Base-by-base conservation (phyloP, 1,140 invertebrate genomes). In the Oryctes rhinoceros region DNA sequence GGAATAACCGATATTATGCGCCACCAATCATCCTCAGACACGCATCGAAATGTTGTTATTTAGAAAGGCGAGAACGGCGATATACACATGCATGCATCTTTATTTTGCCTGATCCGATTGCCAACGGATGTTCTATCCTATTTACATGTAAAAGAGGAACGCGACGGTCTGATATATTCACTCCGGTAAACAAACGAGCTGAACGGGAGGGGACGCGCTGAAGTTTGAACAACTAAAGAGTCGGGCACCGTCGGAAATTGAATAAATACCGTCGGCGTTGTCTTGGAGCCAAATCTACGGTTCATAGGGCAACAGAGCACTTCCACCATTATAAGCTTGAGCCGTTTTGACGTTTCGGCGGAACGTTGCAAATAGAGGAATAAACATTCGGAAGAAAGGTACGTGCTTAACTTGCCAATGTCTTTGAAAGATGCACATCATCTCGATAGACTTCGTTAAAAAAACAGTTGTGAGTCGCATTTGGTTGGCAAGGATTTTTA, bases 41-140 rank as follows among this genome's bases (percentile, higher is more conserved):
- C 53, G 53, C 53, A 59, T 59, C 53, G 53, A n/a, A 59, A 59
- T n/a, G 49, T 13, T 59, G 53, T 59, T 59, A 59, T 59, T 59
- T 59, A 59, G 53, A 59, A 59, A 59, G 18, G 15, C 53, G n/a
- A n/a, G n/a, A 59, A 59, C 53, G 53, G 18, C 18, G 53, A 20
- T 59, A 59, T 59, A 59, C 53, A 59, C 53, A 59, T 59, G n/a
- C 53, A 59, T 59, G n/a, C 53, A 59, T 59, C 53, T 59, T 18
- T 18, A 59, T 59, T 59, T 59, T 18, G 15, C 53, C 18, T 59
- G 15, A 59, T 59, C 53, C 53, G 5, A 59, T 59, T 59, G 53
- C 53, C 53, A 59, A 18, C 53, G 53, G 53, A 59, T 59, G 53
- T 59, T 59, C 18, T 59, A 59, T 59, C 13, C 53, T n/a, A 59